These are phyloP conservation scores for Syngnathus scovelli DNA, from an alignment of 2,113 vertebrate genomes.

Conservation along the genomic window DNA sequence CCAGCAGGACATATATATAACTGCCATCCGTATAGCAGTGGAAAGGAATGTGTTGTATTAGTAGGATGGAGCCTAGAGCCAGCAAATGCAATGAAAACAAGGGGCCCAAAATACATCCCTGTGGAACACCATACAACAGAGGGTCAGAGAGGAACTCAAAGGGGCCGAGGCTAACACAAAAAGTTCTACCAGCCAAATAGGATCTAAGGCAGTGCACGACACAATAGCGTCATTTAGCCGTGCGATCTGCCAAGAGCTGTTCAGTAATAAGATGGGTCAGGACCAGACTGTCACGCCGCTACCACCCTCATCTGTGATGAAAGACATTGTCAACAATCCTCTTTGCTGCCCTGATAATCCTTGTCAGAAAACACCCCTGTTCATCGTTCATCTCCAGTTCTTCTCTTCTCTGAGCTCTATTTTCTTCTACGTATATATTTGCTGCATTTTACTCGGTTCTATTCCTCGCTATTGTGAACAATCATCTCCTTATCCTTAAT, in stretches of 20 bases:
- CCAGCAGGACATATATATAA: too few species aligned
- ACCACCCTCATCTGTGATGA: conserved; percentile 70
- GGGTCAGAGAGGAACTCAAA: too few species aligned
- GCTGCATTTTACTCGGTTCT: conserved; percentile 5
- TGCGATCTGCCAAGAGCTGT: conserved; percentile 75
- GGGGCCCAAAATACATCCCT: too few species aligned
- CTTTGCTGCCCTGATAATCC: conserved; percentile 53
- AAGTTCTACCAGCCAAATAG: too few species aligned
- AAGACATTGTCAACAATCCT: conserved; percentile 73
- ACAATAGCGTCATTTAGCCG: conserved; percentile 76
- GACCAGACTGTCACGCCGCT: conserved; percentile 74
- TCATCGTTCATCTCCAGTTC: conserved; percentile 12
- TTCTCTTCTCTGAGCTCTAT: conserved; percentile 17
- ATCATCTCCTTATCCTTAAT: conserved; percentile 26
- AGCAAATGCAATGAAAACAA: too few species aligned
- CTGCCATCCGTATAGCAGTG: too few species aligned
- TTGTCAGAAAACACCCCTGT: conserved; percentile 36
- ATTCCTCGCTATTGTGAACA: conserved; percentile 20
- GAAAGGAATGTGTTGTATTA: too few species aligned
- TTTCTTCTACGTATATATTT: conserved; percentile 2
- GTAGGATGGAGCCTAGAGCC: too few species aligned
- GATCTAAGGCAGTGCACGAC: conserved; percentile 35
- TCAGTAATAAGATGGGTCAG: conserved; percentile 81
- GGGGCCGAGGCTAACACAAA: too few species aligned
- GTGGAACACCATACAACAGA: too few species aligned